Evolutionary conservation across 1,140 invertebrate genomes (phyloP).

Genomic region (Maconellicoccus hirsutus): DNA sequence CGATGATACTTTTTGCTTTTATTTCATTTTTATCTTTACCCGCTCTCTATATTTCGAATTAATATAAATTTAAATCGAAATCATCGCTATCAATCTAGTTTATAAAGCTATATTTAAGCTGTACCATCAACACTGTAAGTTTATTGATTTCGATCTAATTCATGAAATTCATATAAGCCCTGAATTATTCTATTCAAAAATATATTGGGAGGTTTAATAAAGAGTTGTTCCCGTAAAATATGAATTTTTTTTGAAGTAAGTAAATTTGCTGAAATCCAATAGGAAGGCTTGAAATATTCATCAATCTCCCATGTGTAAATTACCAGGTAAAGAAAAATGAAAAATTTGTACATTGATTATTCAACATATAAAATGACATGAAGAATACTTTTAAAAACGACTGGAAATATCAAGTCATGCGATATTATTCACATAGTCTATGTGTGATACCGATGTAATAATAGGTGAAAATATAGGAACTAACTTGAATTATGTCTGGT

Average conservation of each 20-base stretch:
- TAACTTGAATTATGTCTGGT: neutral
- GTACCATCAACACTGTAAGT: neutral
- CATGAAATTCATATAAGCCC: too few relatives aligned
- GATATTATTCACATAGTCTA: neutral
- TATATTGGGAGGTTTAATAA: too few relatives aligned
- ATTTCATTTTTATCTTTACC: neutral
- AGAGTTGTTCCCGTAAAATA: too few relatives aligned
- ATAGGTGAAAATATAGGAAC: neutral
- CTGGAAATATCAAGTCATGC: neutral
- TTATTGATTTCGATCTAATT: too few relatives aligned
- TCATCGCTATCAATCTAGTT: neutral
- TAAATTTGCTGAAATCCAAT: too few relatives aligned
- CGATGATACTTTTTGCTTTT: constrained; percentile 1
- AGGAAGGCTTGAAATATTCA: too few relatives aligned
- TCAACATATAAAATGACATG: neutral
- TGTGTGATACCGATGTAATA: neutral
- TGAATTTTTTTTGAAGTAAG: too few relatives aligned
- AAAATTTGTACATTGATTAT: neutral
- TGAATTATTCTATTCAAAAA: too few relatives aligned
- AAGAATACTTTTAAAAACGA: neutral
- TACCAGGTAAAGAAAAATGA: too few relatives aligned
- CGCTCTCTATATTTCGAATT: neutral
- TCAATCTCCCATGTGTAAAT: too few relatives aligned
- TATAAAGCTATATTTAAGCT: neutral
- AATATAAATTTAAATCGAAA: neutral